Base-by-base conservation (phyloP, 2,888 invertebrate species). In the Lepidochrysops patricia region DNA sequence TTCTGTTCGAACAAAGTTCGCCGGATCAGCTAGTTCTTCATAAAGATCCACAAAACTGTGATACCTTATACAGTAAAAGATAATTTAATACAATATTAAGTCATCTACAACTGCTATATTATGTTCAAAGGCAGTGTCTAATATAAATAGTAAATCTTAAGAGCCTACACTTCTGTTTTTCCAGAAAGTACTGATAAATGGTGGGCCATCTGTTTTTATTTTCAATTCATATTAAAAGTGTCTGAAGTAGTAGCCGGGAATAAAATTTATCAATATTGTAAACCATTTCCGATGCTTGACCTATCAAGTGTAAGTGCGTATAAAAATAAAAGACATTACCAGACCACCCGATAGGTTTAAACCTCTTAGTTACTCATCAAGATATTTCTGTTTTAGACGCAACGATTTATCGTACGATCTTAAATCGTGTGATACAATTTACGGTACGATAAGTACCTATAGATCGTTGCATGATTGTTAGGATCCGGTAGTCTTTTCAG, bases 321-420 rank as follows among this genome's bases (percentile, higher is more conserved):
- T 67, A 67, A 68, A 72, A 71, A 70, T 70, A 68, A 67, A 65
- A 65, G 61, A 67, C 68, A 69, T 72, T 72, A 72, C 67, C 68
- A 70, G 72, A 72, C 72, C 73, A 72, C 72, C 72, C 73, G 71
- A 68, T 70, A 68, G 66, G 68, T 63, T 67, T 70, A 70, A 71
- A 67, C 66, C 67, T 70, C 67, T 64, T 62, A 64, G 67, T 64
- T 66, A 63, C 65, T 65, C 69, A 66, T 67, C 64, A 62, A 60
- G 64, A 62, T 63, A 60, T 32, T 62, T 27, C 13, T 57, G n/a
- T 57, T 68, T 68, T 68, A 68, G 19, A 69, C 26, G 7, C 4
- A 29, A 66, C 68, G 68, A 68, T 61, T 49, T 62, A 19, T 48
- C 52, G 5, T 61, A 35, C 60, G 58, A 43, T 62, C 12, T 37